Evolutionary conservation across 1,140 invertebrate genomes (phyloP).

Genomic region (Zaprionus lachaisei): DNA sequence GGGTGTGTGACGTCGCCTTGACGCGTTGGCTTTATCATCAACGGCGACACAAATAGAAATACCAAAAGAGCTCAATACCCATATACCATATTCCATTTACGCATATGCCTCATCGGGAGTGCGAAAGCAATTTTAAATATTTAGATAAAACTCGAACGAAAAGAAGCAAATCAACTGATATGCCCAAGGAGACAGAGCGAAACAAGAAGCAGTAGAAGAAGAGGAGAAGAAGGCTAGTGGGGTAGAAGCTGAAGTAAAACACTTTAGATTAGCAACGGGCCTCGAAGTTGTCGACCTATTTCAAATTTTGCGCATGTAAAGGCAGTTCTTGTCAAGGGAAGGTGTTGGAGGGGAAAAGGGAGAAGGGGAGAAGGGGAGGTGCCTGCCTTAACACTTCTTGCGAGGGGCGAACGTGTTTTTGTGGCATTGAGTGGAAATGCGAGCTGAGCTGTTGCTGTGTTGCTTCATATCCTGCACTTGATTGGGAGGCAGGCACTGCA

Average conservation of each 20-base stretch:
- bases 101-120: conserved; percentile 46
- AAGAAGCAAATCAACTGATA: conserved; percentile 71
- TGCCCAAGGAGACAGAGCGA: conserved; percentile 9
- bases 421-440: conserved; percentile 30
- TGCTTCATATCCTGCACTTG: conserved; percentile 44
- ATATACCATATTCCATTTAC: neutral
- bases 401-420: conserved; percentile 18
- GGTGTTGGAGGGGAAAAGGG: neutral
- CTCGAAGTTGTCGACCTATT: conserved; percentile 55
- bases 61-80: conserved; percentile 4
- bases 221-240: neutral
- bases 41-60: conserved; percentile 52
- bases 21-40: conserved; percentile 38
- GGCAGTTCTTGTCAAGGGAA: neutral
- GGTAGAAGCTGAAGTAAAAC: conserved; percentile 24
- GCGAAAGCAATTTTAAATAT: conserved; percentile 77
- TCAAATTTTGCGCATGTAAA: conserved; percentile 44
- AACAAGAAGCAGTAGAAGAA: neutral
- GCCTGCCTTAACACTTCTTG: neutral
- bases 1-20: conserved; percentile 34
- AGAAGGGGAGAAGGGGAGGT: too few relatives aligned
- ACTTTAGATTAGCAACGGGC: conserved; percentile 68
- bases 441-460: conserved; percentile 16
- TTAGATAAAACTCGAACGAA: conserved; percentile 74
- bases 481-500: conserved; percentile 45